Percentiles rank a stretch among this genome's conserved stretches.
Conservation (phyloP, 1,140 invertebrate genomes). For the Campoletis sonorensis region DNA sequence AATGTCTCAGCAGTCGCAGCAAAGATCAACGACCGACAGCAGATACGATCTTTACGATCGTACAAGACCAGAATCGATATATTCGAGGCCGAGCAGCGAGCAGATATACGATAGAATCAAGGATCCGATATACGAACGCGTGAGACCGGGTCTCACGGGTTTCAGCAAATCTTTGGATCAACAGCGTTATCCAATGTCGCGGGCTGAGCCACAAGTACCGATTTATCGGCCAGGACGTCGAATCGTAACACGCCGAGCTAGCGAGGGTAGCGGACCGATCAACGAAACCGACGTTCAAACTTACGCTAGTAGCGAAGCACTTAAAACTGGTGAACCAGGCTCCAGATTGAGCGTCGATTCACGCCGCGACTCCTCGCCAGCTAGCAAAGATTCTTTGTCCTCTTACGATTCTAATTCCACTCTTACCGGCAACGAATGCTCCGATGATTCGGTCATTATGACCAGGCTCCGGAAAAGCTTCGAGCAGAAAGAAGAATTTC, state of each 20-base stretch:
- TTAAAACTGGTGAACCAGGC: slow-evolving; percentile 63
- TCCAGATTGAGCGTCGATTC: slow-evolving; percentile 74
- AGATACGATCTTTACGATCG: slow-evolving; percentile 65
- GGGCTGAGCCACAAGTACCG: slow-evolving; percentile 77
- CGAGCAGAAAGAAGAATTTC: slow-evolving; percentile 92
- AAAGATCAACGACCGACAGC: slow-evolving; percentile 46
- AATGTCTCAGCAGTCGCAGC: slow-evolving; percentile 28
- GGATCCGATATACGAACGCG: slow-evolving; percentile 71
- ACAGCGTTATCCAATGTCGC: slow-evolving; percentile 70
- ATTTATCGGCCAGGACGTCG: slow-evolving; percentile 72
- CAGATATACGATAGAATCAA: slow-evolving; percentile 74
- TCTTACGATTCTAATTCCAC: slow-evolving; percentile 82
- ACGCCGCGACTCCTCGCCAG: slow-evolving; percentile 79
- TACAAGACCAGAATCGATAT: slow-evolving; percentile 67
- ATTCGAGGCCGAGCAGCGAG: slow-evolving; percentile 67
- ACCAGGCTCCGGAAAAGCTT: slow-evolving; percentile 87
- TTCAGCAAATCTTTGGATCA: slow-evolving; percentile 65
- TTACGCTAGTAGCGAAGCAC: slow-evolving; percentile 69
- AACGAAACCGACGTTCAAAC: slow-evolving; percentile 68
- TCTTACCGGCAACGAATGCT: slow-evolving; percentile 79
- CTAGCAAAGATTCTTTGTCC: slow-evolving; percentile 81
- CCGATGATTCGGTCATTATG: slow-evolving; percentile 83
- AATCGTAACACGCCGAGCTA: slow-evolving; percentile 72
- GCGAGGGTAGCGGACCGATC: slow-evolving; percentile 75
- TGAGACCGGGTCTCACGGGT: slow-evolving; percentile 65